Base-by-base conservation (phyloP, 2,888 invertebrate genomes). In the Synanthedon vespiformis region DNA sequence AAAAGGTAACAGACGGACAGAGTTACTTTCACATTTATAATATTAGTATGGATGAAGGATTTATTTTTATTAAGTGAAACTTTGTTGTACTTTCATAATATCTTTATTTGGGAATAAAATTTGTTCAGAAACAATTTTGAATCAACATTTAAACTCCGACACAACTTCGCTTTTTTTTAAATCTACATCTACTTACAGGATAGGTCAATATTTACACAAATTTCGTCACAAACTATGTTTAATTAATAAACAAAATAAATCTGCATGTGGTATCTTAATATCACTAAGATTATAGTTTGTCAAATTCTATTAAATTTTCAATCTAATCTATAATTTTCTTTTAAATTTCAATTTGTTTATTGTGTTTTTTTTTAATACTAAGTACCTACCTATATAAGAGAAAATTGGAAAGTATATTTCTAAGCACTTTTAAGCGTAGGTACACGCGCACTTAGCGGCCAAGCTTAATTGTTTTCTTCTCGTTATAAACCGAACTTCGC, bases 101-200 rank as follows among this genome's bases (percentile, higher is more conserved):
- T 64, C 70, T 82, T 85, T 84, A 84, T 81, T 84, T 62, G 59
- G 80, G 79, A 81, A 80, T 84, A 77, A 74, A 83, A 78, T 83
- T 68, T 80, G 74, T 70, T 67, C 60, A 65, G 67, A 72, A 70
- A 75, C 70, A 77, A 74, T 73, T 61, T 70, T 51, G 67, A 72
- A 75, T 70, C 67, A 72, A 74, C 70, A 62, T 62, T 63, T 55
- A 63, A 64, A 61, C 58, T 56, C 34, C 10, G 34, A 34, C 34
- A 34, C 8, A 8, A 34, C 34, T 10, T 34, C 8, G 57, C 56
- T 55, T 54, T 51, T n/a, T 54, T 55, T 48, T 16, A 48, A 48
- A 48, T 27, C 59, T 61, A 60, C 55, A 51, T 50, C 64, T 65
- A 65, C 57, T 34, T 34, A 34, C 34, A 34, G 34, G 34, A 34